phyloP scores from a whole-genome alignment of 2,888 invertebrate genomes.

The Falcaria lacertinaria region DNA sequence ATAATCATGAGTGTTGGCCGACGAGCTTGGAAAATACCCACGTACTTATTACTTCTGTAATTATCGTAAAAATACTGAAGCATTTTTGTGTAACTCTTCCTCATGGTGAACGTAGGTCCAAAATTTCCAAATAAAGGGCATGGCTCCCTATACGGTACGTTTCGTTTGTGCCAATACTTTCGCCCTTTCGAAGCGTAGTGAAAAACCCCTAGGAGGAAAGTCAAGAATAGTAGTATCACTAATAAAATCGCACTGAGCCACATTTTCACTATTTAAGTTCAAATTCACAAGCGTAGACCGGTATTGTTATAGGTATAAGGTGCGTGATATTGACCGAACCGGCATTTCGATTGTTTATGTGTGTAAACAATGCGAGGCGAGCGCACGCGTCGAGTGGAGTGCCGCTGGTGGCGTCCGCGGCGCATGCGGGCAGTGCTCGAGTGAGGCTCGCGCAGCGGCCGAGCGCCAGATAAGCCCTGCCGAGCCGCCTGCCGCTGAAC shows the following conservation, averaged over 20 bases:
- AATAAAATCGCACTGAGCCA: slow-evolving; percentile 47
- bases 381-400: slow-evolving; percentile 24
- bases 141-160: slow-evolving; percentile 68
- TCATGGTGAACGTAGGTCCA: slow-evolving; percentile 63
- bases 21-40: slow-evolving; percentile 70
- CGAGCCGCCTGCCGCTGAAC: slow-evolving; percentile 25
- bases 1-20: slow-evolving; percentile 65
- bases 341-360: slow-evolving; percentile 34
- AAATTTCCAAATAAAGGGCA: slow-evolving; percentile 75
- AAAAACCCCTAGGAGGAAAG: slow-evolving; percentile 48
- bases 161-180: slow-evolving; percentile 62
- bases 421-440: slow-evolving; percentile 48
- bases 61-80: slow-evolving; percentile 57
- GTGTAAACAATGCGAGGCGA: slow-evolving; percentile 57
- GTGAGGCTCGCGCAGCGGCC: slow-evolving; percentile 45
- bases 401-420: slow-evolving; percentile 27
- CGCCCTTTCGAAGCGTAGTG: slow-evolving; percentile 62
- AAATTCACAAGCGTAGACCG: slow-evolving; percentile 17
- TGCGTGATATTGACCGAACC: slow-evolving; percentile 33
- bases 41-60: slow-evolving; percentile 53
- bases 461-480: slow-evolving; percentile 62
- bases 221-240: slow-evolving; percentile 40
- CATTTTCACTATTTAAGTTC: slow-evolving; percentile 35
- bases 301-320: slow-evolving; percentile 10
- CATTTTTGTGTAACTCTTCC: slow-evolving; percentile 60